These are phyloP conservation scores for Drosophila lini DNA, from an alignment of 1,140 invertebrate genomes.

Conservation along the genomic window DNA sequence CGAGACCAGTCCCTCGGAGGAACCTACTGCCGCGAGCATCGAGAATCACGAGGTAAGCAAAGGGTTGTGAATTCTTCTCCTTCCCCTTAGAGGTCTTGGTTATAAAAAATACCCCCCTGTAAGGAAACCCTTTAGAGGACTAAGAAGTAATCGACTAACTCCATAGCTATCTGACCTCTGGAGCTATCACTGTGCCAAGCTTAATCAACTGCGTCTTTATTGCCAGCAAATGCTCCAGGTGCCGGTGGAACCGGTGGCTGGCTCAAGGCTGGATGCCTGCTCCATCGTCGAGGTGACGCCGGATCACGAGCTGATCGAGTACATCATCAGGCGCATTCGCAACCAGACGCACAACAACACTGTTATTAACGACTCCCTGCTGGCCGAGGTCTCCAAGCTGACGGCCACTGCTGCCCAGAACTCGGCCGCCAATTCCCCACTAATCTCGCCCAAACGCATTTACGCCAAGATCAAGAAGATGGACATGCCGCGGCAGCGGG, in stretches of 20 bases:
- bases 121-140: not conserved
- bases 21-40: not conserved
- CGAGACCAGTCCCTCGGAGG: constrained; percentile 25
- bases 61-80: no score
- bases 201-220: constrained; percentile 15
- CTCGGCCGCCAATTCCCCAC: constrained; percentile 57
- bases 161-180: constrained; percentile 8
- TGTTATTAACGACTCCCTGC: constrained; percentile 75
- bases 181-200: constrained; percentile 10
- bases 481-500: constrained; percentile 71
- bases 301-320: constrained; percentile 76
- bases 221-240: constrained; percentile 52
- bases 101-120: not conserved
- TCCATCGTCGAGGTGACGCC: constrained; percentile 50
- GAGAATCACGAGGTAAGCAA: constrained; percentile 59
- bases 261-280: not conserved
- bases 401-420: constrained; percentile 79
- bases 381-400: constrained; percentile 75
- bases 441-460: constrained; percentile 78
- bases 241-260: constrained; percentile 23
- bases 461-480: constrained; percentile 82
- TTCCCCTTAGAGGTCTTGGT: not conserved
- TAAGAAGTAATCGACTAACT: constrained; percentile 5
- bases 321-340: constrained; percentile 77
- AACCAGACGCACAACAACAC: constrained; percentile 80